phyloP scores from a whole-genome alignment of 2,888 invertebrate species.

The Palloptera scutellata region DNA sequence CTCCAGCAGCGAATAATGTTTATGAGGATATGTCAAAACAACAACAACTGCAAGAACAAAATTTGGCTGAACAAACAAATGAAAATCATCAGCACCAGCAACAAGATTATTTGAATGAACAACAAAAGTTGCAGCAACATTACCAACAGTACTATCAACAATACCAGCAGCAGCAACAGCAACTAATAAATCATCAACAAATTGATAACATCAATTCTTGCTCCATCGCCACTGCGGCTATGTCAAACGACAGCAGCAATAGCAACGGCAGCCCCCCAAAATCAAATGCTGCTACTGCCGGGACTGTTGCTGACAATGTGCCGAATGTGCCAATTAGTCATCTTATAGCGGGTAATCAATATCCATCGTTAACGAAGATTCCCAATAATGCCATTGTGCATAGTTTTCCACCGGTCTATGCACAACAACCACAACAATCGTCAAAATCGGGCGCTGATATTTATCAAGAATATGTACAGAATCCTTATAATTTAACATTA shows the following conservation, averaged over 20 bases:
- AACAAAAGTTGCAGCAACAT: conserved; percentile 38
- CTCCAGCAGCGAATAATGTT: conserved; percentile 37
- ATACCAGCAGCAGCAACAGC: conserved; percentile 33
- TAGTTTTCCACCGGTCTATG: conserved; percentile 58
- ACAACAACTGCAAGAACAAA: conserved; percentile 8
- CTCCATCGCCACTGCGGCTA: too few species aligned
- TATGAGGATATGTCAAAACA: conserved; percentile 1
- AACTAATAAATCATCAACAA: conserved; percentile 22
- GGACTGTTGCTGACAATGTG: conserved; percentile 5
- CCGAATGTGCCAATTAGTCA: conserved; percentile 58
- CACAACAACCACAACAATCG: conserved; percentile 31
- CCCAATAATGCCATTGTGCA: conserved; percentile 59
- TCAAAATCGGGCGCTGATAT: conserved; percentile 53
- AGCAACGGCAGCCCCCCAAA: conserved; percentile 16
- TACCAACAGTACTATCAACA: conserved; percentile 39
- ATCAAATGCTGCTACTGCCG: conserved; percentile 19
- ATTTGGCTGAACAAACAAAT: conserved; percentile 12
- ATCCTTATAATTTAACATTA: conserved; percentile 64
- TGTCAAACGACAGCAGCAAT: neutral
- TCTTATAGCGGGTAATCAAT: conserved; percentile 54
- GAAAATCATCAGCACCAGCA: conserved; percentile 33
- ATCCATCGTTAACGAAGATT: conserved; percentile 56
- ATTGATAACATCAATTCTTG: neutral
- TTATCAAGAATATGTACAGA: conserved; percentile 61
- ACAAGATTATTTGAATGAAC: conserved; percentile 24